phyloP scores from a whole-genome alignment of 2,113 vertebrate species.

The Crotalus helleri region DNA sequence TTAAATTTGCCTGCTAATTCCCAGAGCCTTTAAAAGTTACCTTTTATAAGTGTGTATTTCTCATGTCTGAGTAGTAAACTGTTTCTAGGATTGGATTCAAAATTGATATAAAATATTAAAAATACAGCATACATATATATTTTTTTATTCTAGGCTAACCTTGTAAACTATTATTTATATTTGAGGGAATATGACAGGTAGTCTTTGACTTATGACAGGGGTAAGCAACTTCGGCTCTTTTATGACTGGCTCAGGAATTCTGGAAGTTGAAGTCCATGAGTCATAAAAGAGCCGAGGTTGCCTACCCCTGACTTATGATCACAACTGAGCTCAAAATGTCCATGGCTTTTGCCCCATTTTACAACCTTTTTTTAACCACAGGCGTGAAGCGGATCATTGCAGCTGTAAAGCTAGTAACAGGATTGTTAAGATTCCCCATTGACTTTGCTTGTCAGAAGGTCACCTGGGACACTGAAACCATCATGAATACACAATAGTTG shows the following conservation, averaged over 20 bases:
- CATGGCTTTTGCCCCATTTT: not conserved
- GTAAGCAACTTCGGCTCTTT: too few relatives aligned
- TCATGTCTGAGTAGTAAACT: not conserved
- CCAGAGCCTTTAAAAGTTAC: not conserved
- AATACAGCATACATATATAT: not conserved
- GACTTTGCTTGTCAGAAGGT: not conserved
- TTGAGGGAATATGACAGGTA: not conserved
- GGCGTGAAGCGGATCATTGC: not conserved
- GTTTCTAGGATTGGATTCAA: not conserved
- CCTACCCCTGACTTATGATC: not conserved
- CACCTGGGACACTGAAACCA: not conserved
- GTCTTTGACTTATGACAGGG: not conserved
- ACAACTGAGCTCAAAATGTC: not conserved
- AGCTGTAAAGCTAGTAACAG: not conserved
- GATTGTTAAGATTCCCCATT: not conserved
- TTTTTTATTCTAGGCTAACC: not conserved
- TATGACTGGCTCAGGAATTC: too few relatives aligned
- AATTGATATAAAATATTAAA: not conserved
- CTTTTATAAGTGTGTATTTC: not conserved
- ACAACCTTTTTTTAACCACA: not conserved
- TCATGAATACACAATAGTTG: not conserved
- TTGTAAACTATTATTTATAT: not conserved
- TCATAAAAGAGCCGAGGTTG: too few relatives aligned
- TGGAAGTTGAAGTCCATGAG: too few relatives aligned
- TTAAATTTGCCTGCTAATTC: not conserved